Conservation (phyloP, 1,140 invertebrate species). For the Leptinotarsa texana region DNA sequence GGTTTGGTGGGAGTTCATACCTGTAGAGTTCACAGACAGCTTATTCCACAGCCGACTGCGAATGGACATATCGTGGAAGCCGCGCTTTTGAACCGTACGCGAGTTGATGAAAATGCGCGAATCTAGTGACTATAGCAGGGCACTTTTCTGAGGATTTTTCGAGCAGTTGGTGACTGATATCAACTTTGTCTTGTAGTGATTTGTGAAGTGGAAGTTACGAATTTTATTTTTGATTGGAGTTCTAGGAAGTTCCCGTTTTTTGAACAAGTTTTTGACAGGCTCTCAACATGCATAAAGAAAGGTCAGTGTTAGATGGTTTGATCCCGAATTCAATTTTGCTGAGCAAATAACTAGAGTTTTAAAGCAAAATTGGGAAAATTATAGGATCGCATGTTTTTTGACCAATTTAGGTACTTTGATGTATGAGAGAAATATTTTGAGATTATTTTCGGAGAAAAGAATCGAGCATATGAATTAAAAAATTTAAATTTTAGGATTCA, state of each 20-base stretch:
- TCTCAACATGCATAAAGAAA: constrained; percentile 34
- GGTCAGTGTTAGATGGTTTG: constrained; percentile 26
- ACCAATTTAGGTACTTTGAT: no score
- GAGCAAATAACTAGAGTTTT: not conserved
- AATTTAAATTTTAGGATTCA: no score
- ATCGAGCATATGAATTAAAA: no score
- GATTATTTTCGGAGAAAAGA: no score
- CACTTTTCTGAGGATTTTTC: not conserved
- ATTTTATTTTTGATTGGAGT: not conserved
- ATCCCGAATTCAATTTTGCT: not conserved
- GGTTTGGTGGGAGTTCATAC: constrained; percentile 37
- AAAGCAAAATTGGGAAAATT: not conserved
- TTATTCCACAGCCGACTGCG: not conserved
- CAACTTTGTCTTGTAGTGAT: not conserved
- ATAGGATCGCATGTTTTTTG: not conserved
- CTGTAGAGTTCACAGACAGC: constrained; percentile 44
- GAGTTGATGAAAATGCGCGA: not conserved
- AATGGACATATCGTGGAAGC: not conserved
- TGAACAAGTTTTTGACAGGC: not conserved
- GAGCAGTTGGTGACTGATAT: not conserved
- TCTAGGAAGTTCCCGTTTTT: not conserved
- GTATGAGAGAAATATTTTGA: no score
- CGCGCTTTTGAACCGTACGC: not conserved
- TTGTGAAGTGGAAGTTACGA: no score
- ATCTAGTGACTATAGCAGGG: not conserved